Conservation (phyloP, 2,113 vertebrate species). For the Gymnogyps californianus region DNA sequence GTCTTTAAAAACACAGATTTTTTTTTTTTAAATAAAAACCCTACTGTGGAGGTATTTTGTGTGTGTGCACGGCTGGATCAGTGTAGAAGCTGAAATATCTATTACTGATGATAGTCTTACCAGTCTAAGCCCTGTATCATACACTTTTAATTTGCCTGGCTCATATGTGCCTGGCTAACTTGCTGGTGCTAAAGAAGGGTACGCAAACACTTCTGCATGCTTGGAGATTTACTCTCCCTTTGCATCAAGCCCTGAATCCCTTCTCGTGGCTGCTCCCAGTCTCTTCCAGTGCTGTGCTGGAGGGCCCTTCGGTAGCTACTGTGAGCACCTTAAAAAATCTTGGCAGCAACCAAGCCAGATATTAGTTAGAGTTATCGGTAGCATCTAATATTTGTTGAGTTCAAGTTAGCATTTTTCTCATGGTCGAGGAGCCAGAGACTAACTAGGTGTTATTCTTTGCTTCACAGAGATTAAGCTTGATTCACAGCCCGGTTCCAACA, state of each 20-base stretch:
- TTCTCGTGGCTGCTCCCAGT: not conserved
- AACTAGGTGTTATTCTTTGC: slow-evolving; percentile 16
- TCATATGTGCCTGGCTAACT: not conserved
- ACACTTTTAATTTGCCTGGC: not conserved
- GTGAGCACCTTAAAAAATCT: not conserved
- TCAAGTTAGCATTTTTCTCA: not conserved
- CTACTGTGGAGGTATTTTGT: not conserved
- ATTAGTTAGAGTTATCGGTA: accelerated
- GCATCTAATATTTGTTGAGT: not conserved
- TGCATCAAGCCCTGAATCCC: not conserved
- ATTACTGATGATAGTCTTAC: not conserved
- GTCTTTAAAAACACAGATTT: slow-evolving; percentile 36
- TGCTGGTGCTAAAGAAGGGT: not conserved
- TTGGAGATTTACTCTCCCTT: not conserved
- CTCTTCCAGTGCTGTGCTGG: not conserved
- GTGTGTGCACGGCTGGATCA: not conserved
- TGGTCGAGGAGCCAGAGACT: not conserved
- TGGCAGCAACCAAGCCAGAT: not conserved
- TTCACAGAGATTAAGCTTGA: not conserved
- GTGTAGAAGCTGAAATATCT: not conserved
- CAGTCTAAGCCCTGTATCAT: not conserved
- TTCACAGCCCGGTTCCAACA: not conserved
- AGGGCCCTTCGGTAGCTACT: accelerated
- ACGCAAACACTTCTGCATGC: not conserved
- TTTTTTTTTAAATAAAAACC: not conserved